Percentiles rank a stretch among this genome's conserved stretches.
Conservation (phyloP, 2,888 invertebrate species). For the Onthophagus sagittarius region DNA sequence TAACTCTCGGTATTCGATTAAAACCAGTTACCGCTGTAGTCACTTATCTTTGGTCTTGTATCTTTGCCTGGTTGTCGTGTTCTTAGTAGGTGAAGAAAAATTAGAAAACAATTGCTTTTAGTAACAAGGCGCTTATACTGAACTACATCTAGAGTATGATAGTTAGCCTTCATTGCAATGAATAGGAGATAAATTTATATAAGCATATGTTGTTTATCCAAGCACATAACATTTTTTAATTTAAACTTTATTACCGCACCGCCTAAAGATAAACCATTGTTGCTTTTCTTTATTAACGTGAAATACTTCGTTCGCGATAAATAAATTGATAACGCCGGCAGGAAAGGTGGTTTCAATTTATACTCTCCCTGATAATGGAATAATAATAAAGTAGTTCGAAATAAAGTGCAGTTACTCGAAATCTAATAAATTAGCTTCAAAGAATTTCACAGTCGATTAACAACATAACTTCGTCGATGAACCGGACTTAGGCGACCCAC, state of each 20-base stretch:
- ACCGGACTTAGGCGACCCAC: neutral
- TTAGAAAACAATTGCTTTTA: neutral
- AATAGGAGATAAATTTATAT: neutral
- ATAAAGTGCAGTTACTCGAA: neutral
- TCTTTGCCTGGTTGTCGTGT: neutral
- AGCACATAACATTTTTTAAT: no score
- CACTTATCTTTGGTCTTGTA: neutral
- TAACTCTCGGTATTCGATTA: neutral
- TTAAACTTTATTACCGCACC: no score
- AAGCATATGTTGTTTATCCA: neutral
- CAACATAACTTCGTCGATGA: neutral
- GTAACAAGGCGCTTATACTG: neutral
- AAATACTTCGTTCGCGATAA: no score
- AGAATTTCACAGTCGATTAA: neutral
- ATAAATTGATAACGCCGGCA: neutral
- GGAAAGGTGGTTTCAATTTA: neutral
- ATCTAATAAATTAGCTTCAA: neutral
- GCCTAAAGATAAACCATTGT: no score
- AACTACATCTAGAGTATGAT: neutral
- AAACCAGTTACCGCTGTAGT: neutral
- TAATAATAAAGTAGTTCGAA: neutral
- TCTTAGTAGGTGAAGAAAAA: neutral
- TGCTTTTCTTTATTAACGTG: no score
- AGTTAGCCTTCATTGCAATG: neutral
- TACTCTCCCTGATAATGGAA: neutral